Conservation (phyloP, 2,888 invertebrate species). For the Eupeodes latifasciatus region DNA sequence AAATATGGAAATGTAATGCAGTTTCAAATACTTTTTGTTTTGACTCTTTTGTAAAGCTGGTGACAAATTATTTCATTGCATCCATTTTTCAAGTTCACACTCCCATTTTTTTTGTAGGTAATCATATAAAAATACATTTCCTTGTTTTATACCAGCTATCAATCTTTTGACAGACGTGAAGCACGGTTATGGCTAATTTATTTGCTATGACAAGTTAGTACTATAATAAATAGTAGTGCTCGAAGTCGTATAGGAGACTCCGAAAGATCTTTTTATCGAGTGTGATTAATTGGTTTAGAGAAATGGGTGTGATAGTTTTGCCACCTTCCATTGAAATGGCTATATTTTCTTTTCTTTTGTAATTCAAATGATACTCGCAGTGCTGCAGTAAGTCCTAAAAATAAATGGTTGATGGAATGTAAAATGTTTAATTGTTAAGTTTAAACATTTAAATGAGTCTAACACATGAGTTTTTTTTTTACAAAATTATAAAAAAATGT, state of each 20-base stretch:
- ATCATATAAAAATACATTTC: constrained; percentile 66
- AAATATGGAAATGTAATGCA: neutral
- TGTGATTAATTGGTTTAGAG: constrained; percentile 68
- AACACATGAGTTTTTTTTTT: too few relatives aligned
- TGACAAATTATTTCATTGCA: constrained; percentile 64
- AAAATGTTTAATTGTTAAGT: too few relatives aligned
- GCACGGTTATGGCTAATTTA: constrained; percentile 19
- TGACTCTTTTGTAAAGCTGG: constrained; percentile 4
- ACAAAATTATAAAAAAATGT: too few relatives aligned
- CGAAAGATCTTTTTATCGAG: constrained; percentile 58
- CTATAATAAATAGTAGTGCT: too few relatives aligned
- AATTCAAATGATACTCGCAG: constrained; percentile 27
- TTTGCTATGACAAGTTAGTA: constrained; percentile 7
- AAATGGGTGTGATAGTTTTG: constrained; percentile 45
- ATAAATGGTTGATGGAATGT: neutral
- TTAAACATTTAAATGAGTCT: too few relatives aligned
- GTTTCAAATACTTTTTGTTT: constrained; percentile 2
- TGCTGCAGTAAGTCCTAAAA: constrained; percentile 57
- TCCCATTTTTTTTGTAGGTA: constrained; percentile 73
- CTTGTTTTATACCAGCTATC: constrained; percentile 55
- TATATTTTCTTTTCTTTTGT: too few relatives aligned
- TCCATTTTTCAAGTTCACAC: constrained; percentile 71
- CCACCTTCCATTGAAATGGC: constrained; percentile 6
- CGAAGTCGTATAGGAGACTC: constrained; percentile 9
- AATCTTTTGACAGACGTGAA: constrained; percentile 25